Percentiles rank a stretch among this genome's conserved stretches.
Conservation (phyloP, 1,140 invertebrate species). For the Drosophila guanche region DNA sequence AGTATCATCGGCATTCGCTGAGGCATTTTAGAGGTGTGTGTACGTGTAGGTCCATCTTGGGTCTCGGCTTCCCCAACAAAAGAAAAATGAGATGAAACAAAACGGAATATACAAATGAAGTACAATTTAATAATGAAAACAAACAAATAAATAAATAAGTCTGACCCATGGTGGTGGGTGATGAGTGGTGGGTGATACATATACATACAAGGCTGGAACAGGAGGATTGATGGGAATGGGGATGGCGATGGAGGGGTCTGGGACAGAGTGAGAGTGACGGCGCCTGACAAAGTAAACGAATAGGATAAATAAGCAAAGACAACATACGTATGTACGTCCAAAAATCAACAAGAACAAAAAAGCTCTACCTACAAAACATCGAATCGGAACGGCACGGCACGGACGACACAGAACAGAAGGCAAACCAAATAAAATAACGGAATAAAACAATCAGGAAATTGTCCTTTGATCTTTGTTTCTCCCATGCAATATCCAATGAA, state of each 20-base stretch:
- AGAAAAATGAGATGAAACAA: constrained; percentile 33
- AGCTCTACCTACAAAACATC: constrained; percentile 23
- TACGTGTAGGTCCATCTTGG: background rate
- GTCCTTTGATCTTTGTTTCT: constrained; percentile 77
- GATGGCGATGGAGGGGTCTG: background rate
- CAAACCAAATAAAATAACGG: constrained; percentile 81
- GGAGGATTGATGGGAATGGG: constrained; percentile 5
- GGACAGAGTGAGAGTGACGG: background rate
- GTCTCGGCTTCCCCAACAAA: background rate
- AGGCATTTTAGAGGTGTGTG: background rate
- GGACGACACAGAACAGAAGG: constrained; percentile 29
- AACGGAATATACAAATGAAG: constrained; percentile 60
- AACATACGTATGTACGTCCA: constrained; percentile 57
- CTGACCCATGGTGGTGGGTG: constrained; percentile 22
- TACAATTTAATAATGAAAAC: constrained; percentile 69
- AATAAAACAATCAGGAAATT: constrained; percentile 82
- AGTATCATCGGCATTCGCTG: background rate
- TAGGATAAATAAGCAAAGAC: constrained; percentile 70
- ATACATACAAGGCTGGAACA: no score
- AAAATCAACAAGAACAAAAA: constrained; percentile 62
- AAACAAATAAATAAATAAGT: constrained; percentile 62
- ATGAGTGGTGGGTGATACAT: background rate
- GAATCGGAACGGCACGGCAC: constrained; percentile 13
- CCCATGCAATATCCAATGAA: constrained; percentile 17
- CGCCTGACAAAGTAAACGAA: constrained; percentile 62